phyloP scores from a whole-genome alignment of 2,888 invertebrate genomes.

The Julus scanicus region DNA sequence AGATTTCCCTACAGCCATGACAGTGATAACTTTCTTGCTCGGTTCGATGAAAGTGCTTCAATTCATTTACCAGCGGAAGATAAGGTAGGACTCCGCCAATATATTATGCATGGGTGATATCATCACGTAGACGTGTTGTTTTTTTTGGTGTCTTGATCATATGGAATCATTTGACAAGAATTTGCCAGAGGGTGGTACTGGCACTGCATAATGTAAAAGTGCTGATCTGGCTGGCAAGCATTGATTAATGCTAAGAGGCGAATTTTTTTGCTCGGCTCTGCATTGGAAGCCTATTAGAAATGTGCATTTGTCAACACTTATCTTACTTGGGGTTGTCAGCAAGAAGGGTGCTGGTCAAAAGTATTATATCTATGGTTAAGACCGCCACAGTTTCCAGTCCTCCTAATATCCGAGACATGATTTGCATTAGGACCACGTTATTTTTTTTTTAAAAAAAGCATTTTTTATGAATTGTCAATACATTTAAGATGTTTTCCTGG shows the following conservation, averaged over 20 bases:
- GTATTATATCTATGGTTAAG: background rate
- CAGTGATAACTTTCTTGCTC: conserved; percentile 22
- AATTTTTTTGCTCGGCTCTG: background rate
- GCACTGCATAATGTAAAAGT: background rate
- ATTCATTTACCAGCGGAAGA: conserved; percentile 5
- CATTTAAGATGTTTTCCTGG: too few relatives aligned
- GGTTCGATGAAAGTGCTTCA: background rate
- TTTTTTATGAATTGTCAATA: background rate
- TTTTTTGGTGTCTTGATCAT: conserved; percentile 11
- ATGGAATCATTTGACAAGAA: background rate
- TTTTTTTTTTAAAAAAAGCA: background rate
- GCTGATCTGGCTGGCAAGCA: background rate
- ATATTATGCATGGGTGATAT: background rate
- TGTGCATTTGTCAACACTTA: conserved; percentile 14
- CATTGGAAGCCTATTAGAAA: background rate
- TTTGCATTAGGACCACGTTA: background rate
- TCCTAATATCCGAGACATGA: background rate
- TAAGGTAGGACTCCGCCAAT: background rate
- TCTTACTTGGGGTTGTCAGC: background rate
- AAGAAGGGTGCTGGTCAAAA: background rate
- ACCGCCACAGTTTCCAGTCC: background rate
- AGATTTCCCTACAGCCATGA: background rate
- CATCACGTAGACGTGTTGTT: background rate
- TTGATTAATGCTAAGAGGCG: background rate
- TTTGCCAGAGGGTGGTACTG: background rate